Base-by-base conservation (phyloP, 2,797 vertebrate genomes). In the Etheostoma perlongum region DNA sequence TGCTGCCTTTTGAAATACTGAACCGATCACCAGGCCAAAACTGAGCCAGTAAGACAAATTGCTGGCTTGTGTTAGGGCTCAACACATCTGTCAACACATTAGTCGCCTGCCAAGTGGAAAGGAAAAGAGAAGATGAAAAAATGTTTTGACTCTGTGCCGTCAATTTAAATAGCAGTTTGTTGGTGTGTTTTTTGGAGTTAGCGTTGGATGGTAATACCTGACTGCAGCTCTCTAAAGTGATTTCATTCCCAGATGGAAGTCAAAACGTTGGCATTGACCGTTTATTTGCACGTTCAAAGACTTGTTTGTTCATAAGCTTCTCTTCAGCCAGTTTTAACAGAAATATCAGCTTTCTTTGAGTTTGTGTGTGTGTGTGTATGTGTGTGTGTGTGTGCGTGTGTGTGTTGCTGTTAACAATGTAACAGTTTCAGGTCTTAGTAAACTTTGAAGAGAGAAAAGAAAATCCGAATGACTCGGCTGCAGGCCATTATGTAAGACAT, bases 201-300 rank as follows among this genome's bases (percentile, higher is more conserved):
- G 68, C 49, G 61, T 53, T 21, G 42, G 27, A 67, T 73, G 25
- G 47, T 73, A 68, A 78, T 83, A 82, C 71, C 74, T 68, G 72
- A 78, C 78, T 88, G 76, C 71, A 76, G 66, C 74, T 85, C 79
- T 87, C 70, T 59, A 76, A 84, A 86, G 65, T 66, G 54, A 83
- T 89, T 87, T 73, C 72, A 88, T 80, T 91, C 90, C 87, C 88
- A 6, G 5, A 60, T 74, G 88, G 5, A 60, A 72, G 88, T 89
- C 84, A 84, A 83, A 83, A 77, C n/a, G 23, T 72, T 73, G 82
- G 67, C 68, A 73, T 70, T 9, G 18, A 74, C 40, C 51, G 36
- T 66, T 82, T 82, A 86, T 87, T 88, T 88, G 72, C 78, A 86
- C 80, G 59, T 78, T 85, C 55, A 69, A 55, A 81, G 42, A 72